Percentiles rank a stretch among this genome's conserved stretches.
Conservation (phyloP, 2,888 invertebrate species). For the Plutella xylostella region DNA sequence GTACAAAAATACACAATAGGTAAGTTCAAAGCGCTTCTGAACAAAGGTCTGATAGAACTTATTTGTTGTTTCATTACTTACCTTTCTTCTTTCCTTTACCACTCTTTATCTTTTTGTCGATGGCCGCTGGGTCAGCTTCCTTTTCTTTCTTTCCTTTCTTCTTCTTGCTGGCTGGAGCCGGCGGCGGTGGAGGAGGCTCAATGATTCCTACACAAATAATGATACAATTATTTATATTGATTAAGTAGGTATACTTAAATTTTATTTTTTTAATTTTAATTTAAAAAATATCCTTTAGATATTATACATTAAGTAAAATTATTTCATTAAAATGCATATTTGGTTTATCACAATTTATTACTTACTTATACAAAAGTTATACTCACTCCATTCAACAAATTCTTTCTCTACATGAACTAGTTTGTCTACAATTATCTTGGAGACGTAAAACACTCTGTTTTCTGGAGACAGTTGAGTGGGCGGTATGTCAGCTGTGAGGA, state of each 20-base stretch:
- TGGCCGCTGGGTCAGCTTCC: not conserved
- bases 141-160: slow-evolving; percentile 32
- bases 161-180: slow-evolving; percentile 36
- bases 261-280: not conserved
- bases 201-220: slow-evolving; percentile 32
- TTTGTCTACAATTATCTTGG: slow-evolving; percentile 78
- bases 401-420: slow-evolving; percentile 77
- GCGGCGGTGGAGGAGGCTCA: slow-evolving; percentile 51
- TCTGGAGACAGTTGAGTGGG: slow-evolving; percentile 53
- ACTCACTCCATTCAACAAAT: slow-evolving; percentile 80
- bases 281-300: no score
- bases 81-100: slow-evolving; percentile 17
- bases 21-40: no score
- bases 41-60: no score
- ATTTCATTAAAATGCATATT: no score
- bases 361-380: not conserved
- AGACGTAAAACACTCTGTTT: slow-evolving; percentile 73
- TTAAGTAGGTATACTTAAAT: not conserved
- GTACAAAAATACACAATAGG: no score
- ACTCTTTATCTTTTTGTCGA: slow-evolving; percentile 24
- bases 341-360: no score
- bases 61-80: no score
- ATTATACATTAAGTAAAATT: no score
- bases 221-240: not conserved
- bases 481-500: slow-evolving; percentile 30